phyloP scores from a whole-genome alignment of 2,888 invertebrate species.

The Siphlonurus alternatus region DNA sequence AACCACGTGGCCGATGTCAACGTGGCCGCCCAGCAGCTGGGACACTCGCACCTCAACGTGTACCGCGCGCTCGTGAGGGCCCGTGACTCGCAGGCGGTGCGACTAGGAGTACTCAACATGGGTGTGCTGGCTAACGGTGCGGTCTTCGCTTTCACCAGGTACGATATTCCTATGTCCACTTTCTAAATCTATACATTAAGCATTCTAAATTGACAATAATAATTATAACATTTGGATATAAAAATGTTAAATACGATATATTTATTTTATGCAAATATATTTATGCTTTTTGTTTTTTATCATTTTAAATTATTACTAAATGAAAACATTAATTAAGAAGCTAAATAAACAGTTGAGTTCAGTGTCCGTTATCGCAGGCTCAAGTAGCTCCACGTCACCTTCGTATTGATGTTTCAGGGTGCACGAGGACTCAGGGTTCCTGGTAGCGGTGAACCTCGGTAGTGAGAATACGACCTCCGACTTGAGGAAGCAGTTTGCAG shows the following conservation, averaged over 20 bases:
- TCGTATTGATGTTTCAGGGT: too few species aligned
- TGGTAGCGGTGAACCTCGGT: conserved; percentile 18
- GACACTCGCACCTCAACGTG: conserved; percentile 11
- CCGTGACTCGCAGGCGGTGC: conserved; percentile 9
- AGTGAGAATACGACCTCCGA: conserved; percentile 13
- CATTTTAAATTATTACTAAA: too few species aligned
- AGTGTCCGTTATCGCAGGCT: too few species aligned
- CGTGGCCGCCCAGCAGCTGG: conserved; percentile 15
- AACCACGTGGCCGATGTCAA: conserved; percentile 16
- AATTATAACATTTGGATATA: not conserved
- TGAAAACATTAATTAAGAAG: too few species aligned
- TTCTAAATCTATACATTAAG: not conserved
- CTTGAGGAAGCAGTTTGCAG: conserved; percentile 12
- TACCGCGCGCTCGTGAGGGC: conserved; percentile 10
- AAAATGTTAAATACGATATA: not conserved
- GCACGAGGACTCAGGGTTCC: not conserved
- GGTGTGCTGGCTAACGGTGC: conserved; percentile 2
- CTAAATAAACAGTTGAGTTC: too few species aligned
- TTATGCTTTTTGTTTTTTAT: not conserved
- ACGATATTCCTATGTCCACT: not conserved
- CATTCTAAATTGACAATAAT: not conserved
- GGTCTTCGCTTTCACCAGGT: conserved; percentile 13
- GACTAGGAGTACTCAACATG: conserved; percentile 11
- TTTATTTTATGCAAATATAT: not conserved
- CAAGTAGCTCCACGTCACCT: too few species aligned